Base-by-base conservation (phyloP, 2,888 invertebrate species). In the Eupithecia inturbata region DNA sequence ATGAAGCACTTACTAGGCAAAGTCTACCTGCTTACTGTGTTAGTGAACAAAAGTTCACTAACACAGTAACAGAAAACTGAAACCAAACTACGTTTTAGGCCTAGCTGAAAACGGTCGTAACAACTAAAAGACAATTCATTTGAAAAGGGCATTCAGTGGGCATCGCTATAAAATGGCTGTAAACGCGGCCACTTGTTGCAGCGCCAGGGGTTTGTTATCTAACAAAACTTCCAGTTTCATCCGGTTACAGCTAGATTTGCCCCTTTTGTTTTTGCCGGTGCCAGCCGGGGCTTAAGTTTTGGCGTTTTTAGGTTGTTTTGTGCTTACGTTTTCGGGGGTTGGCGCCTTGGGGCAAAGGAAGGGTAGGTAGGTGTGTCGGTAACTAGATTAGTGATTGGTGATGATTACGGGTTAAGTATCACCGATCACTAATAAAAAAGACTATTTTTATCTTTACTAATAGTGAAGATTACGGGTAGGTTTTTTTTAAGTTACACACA, bases 121-220 rank as follows among this genome's bases (percentile, higher is more conserved):
- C 60, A 69, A 60, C 19, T 12, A 10, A 64, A 26, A 70, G 31
- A 71, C 72, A 76, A 70, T 72, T 68, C 75, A 73, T 74, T 79
- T 78, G 68, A 78, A 78, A 69, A 73, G 79, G 74, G 72, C 74
- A 75, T 79, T 77, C 75, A 76, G 71, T 75, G 77, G 79, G 79
- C 74, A 74, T 71, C n/a, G 81, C 84, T 79, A 88, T 89, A 90
- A 89, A 89, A 89, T 88, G 87, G 85, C 82, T 83, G 81, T 83
- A 87, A 91, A 90, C 88, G 87, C 83, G 78, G 78, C 84, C 88
- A 91, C 92, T 90, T 92, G 92, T 92, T 92, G 92, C 87, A 76
- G 68, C 76, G 77, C 78, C 78, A 77, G 78, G 74, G 79, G 80
- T 73, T 76, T 81, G 84, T 85, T 85, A 82, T 81, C 80, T 86